Evolutionary conservation across 2,888 invertebrate species (phyloP).

Genomic region (Meteorus cinctellus): DNA sequence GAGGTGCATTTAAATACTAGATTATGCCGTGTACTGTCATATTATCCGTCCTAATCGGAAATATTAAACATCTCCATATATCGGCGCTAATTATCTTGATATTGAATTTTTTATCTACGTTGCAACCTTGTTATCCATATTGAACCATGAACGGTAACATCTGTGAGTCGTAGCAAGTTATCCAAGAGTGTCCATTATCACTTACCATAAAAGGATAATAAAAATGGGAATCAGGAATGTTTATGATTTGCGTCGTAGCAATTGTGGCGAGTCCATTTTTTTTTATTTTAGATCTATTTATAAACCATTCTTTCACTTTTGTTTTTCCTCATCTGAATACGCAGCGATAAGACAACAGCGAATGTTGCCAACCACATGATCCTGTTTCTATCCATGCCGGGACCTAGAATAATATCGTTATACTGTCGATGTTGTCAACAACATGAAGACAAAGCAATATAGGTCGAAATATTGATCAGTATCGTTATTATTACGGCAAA

Average conservation of each 20-base stretch:
- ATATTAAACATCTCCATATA: neutral
- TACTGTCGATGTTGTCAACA: neutral
- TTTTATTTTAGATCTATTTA: neutral
- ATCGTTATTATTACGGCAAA: too few relatives aligned
- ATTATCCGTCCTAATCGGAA: too few relatives aligned
- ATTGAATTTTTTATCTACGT: neutral
- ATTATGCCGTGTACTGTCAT: too few relatives aligned
- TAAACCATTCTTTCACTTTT: neutral
- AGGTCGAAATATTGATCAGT: neutral
- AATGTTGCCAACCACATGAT: neutral
- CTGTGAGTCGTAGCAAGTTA: too few relatives aligned
- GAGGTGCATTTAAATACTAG: neutral
- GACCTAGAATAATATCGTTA: neutral
- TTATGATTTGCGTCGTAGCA: too few relatives aligned
- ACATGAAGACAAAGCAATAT: neutral
- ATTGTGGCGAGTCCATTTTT: neutral
- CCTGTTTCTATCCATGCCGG: constrained; percentile 7
- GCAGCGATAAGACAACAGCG: neutral
- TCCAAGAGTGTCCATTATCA: too few relatives aligned
- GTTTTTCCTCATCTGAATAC: neutral
- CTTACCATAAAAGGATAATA: too few relatives aligned
- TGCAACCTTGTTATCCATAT: neutral
- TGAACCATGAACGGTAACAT: neutral
- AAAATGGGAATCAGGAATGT: too few relatives aligned
- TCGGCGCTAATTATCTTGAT: neutral